Percentiles rank a stretch among this genome's conserved stretches.
Conservation (phyloP, 1,140 invertebrate species). For the Phymorhynchus buccinoides region DNA sequence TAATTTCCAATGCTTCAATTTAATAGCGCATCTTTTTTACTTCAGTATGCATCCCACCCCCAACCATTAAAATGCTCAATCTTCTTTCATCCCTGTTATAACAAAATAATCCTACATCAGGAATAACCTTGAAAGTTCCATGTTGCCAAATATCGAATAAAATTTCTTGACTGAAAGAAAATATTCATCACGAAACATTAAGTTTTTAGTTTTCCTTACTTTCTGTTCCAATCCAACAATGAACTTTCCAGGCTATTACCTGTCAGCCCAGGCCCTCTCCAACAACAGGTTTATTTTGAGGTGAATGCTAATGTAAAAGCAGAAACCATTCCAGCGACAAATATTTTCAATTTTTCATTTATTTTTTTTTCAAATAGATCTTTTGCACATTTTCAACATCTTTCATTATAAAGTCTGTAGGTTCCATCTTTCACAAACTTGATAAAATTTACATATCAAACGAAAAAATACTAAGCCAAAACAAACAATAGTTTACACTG, state of each 20-base stretch:
- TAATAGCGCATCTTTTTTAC: background rate
- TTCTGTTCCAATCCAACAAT: constrained; percentile 8
- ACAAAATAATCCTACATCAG: constrained; percentile 33
- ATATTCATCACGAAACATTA: background rate
- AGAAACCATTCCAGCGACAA: constrained; percentile 30
- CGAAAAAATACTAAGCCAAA: background rate
- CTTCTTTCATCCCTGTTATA: constrained; percentile 33
- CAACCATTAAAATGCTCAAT: background rate
- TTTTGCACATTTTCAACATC: background rate
- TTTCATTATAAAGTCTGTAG: too few species aligned
- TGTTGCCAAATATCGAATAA: background rate
- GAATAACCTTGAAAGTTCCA: constrained; percentile 49
- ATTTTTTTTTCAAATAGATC: too few species aligned
- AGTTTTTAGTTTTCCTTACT: background rate
- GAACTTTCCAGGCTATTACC: constrained; percentile 54
- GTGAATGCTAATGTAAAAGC: constrained; percentile 39
- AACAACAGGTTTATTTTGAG: constrained; percentile 44
- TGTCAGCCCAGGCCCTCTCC: constrained; percentile 56
- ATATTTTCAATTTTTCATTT: too few species aligned
- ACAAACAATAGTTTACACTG: background rate
- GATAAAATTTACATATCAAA: too few species aligned
- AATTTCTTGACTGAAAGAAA: background rate
- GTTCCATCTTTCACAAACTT: too few species aligned
- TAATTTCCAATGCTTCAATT: background rate
- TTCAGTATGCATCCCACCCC: background rate